Conservation (phyloP, 37 sponge, comb jelly and placozoan genomes). For the Spongia lamella region DNA sequence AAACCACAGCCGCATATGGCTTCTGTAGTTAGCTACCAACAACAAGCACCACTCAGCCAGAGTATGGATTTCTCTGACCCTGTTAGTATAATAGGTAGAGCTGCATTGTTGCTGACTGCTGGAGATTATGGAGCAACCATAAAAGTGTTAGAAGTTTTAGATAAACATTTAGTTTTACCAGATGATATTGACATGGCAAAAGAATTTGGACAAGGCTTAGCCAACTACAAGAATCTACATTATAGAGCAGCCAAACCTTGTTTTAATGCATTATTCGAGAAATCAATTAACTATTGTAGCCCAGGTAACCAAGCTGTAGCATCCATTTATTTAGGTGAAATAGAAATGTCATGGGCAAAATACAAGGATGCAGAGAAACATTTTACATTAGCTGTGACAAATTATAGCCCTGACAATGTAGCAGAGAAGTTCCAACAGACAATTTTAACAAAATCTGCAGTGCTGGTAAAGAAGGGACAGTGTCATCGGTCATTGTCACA, state of each 20-base stretch:
- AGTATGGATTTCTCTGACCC: no score
- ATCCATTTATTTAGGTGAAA: constrained; percentile 52
- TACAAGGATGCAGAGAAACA: constrained; percentile 26
- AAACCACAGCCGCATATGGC: no score
- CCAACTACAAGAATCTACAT: constrained; percentile 41
- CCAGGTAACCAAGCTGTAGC: constrained; percentile 20
- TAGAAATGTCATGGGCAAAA: neutral
- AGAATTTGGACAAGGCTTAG: constrained; percentile 47
- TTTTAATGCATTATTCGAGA: constrained; percentile 5
- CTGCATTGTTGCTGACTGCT: no score
- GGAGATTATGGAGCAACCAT: no score
- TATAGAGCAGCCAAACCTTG: constrained; percentile 7
- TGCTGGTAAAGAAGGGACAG: constrained; percentile 37
- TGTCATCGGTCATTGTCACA: constrained; percentile 32
- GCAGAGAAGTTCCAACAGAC: constrained; percentile 17
- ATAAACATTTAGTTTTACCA: no score
- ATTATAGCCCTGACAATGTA: constrained; percentile 1
- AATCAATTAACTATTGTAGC: neutral
- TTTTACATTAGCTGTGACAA: constrained; percentile 12
- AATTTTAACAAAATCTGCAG: constrained; percentile 23
- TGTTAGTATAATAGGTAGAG: no score
- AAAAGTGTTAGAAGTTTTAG: no score
- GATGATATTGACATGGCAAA: no score
- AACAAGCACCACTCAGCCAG: no score
- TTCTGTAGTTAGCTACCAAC: no score